A percentile compares a stretch with the other conserved stretches of the same genome.
Conservation (phyloP, 2,797 vertebrate species). For the Petrocephalus schoutedeni region DNA sequence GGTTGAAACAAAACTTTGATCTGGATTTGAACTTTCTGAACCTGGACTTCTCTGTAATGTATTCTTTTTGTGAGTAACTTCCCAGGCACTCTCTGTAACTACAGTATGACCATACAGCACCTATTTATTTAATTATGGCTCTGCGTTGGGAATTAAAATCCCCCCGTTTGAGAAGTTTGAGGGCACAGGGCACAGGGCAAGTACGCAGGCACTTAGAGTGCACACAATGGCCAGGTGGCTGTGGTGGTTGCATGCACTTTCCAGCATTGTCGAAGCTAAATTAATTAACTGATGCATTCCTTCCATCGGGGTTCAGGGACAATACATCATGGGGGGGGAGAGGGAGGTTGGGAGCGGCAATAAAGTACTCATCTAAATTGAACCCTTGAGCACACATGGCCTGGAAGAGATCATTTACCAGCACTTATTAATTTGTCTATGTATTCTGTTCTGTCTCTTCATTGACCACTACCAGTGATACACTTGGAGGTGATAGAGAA, state of each 20-base stretch:
- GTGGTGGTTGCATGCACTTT: constrained; percentile 10
- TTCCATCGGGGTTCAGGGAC: constrained; percentile 53
- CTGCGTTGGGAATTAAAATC: background rate
- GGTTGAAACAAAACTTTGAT: background rate
- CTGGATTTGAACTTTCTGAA: background rate
- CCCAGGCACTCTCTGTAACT: background rate
- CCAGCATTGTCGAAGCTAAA: constrained; percentile 54
- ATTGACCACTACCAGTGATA: background rate
- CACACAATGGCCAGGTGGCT: constrained; percentile 12
- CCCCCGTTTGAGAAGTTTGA: background rate
- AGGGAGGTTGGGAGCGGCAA: constrained; percentile 53
- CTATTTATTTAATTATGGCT: background rate
- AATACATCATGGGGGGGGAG: constrained; percentile 54
- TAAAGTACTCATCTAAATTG: constrained; percentile 63
- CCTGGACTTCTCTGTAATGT: no score
- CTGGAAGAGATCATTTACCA: constrained; percentile 48
- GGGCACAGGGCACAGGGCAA: background rate
- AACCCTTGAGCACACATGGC: constrained; percentile 47
- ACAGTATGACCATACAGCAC: background rate
- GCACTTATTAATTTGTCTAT: constrained; percentile 51
- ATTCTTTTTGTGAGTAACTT: no score
- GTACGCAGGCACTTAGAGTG: background rate
- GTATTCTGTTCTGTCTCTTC: constrained; percentile 41
- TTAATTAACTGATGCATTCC: constrained; percentile 69
- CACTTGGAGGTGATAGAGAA: background rate